Evolutionary conservation across 1,140 invertebrate genomes (phyloP), one percentile per base, ranked within the genome.

Genomic region (Orius laevigatus): DNA sequence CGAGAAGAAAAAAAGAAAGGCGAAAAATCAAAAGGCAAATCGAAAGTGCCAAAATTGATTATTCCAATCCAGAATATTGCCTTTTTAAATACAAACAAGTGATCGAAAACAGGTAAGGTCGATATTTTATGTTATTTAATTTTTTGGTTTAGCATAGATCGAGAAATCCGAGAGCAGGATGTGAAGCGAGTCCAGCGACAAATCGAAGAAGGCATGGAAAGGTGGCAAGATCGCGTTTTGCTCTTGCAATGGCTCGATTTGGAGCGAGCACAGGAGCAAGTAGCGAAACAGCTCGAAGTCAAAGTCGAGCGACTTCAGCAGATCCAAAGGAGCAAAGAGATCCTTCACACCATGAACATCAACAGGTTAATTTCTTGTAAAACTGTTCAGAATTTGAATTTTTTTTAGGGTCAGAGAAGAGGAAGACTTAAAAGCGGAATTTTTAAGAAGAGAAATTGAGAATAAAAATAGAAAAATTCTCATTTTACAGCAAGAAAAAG

Each of bases 211-310:
- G 59, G 59, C 12, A 53, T 60, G 35, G 56, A 62, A 34, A 55
- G 50, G 51, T 62, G 61, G 61, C 58, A 61, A 52, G 60, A 60
- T 41, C 56, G 57, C 35, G 57, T 63, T n/a, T 36, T 60, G 49
- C 31, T 57, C 10, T 45, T 60, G 20, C 61, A 63, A 41, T 60
- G 58, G 53, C 47, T 56, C 33, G 56, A 58, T 12, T 44, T 55
- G 14, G 51, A 54, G 16, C 43, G 56, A 43, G 60, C 61, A 11
- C 51, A 55, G 33, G 51, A 54, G 9, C 41, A 48, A 36, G 51
- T 48, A 1, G 46, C 43, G 40, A 16, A 57, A 57, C 33, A 58
- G 57, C 20, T 60, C 48, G 36, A 54, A 56, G 35, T 35, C 53
- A 50, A 46, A 53, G 42, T 43, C 52, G 38, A 53, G 52, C 32